Conservation (phyloP, 2,888 invertebrate species). For the Plebejus melissa region DNA sequence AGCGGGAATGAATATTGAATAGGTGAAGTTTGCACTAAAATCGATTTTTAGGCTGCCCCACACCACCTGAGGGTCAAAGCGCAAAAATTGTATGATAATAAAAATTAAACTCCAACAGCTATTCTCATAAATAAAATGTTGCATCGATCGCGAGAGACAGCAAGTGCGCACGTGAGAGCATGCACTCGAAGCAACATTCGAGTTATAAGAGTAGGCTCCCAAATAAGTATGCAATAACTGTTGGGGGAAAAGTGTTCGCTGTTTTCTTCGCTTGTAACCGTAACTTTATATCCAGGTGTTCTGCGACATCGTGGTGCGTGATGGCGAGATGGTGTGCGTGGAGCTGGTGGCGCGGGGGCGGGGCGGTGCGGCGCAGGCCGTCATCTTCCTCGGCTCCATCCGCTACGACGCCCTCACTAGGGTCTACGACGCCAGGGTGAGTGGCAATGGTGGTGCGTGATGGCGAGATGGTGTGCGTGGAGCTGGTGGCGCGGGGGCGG, state of each 20-base stretch:
- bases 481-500: conserved; percentile 95
- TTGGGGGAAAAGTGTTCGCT: background rate
- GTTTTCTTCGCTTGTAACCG: background rate
- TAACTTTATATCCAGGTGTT: conserved; percentile 80
- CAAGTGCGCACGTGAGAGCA: background rate
- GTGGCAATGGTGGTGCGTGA: conserved; percentile 98
- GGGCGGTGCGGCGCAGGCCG: conserved; percentile 84
- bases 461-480: conserved; percentile 99
- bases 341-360: conserved; percentile 96
- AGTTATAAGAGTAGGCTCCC: background rate
- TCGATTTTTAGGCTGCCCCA: too few relatives aligned
- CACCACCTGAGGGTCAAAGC: too few relatives aligned
- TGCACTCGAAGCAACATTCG: background rate
- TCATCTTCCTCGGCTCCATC: conserved; percentile 98
- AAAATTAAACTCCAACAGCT: too few relatives aligned
- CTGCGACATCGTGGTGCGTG: conserved; percentile 97
- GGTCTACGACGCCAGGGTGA: conserved; percentile 96
- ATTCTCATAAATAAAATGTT: too few relatives aligned
- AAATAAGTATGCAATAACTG: background rate
- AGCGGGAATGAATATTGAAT: background rate
- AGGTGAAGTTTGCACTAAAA: background rate
- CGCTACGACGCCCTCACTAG: conserved; percentile 97
- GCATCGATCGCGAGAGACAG: too few relatives aligned
- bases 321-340: conserved; percentile 99
- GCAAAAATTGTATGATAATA: too few relatives aligned